phyloP scores from a whole-genome alignment of 2,797 vertebrate genomes.

The Periparus ater region DNA sequence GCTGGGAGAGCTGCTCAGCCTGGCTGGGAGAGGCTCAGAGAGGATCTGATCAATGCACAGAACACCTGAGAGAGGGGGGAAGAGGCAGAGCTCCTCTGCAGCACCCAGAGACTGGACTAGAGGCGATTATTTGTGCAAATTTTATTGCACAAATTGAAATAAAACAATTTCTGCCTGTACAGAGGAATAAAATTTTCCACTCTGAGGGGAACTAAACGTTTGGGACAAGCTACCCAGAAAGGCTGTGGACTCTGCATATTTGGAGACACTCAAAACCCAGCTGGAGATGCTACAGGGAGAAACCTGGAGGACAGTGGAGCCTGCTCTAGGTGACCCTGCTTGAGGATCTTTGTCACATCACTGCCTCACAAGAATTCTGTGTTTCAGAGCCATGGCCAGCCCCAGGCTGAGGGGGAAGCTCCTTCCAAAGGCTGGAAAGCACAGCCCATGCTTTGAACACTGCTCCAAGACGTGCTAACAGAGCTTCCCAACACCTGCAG shows the following conservation, averaged over 20 bases:
- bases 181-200: not conserved
- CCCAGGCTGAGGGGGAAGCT: not conserved
- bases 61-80: not conserved
- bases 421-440: not conserved
- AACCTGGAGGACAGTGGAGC: not conserved
- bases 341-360: not conserved
- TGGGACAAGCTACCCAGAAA: not conserved
- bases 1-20: not conserved
- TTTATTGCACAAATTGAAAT: not conserved
- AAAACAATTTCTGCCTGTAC: not conserved
- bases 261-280: not conserved
- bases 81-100: not conserved
- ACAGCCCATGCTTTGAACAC: not conserved
- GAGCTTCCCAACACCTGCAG: not conserved
- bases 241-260: not conserved
- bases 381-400: not conserved
- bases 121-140: not conserved
- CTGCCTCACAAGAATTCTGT: not conserved
- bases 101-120: not conserved
- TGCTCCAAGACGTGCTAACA: no score
- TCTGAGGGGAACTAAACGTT: not conserved
- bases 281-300: accelerated
- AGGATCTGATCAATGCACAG: not conserved
- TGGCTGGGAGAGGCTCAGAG: not conserved
- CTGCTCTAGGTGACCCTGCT: not conserved